These are phyloP conservation scores for Apogon hyalosoma DNA, from an alignment of 2,797 vertebrate species.

Conservation along the genomic window DNA sequence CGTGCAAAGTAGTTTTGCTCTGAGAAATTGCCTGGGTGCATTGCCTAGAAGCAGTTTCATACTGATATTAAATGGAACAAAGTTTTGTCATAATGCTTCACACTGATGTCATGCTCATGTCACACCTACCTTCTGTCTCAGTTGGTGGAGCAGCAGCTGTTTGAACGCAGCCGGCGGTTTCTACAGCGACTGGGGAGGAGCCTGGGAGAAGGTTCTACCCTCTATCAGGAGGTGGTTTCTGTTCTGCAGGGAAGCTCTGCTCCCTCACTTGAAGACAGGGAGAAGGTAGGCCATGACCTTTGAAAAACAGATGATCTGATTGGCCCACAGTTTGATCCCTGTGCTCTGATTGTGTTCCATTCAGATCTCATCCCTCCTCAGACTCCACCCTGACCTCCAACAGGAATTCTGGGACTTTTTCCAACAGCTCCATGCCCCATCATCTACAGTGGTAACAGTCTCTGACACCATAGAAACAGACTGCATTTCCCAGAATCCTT, in stretches of 20 bases:
- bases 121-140: conserved; percentile 42
- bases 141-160: conserved; percentile 93
- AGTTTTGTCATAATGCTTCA: too few species aligned
- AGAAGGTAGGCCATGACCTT: conserved; percentile 77
- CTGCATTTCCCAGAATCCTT: conserved; percentile 18
- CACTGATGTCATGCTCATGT: background rate
- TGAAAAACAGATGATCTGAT: background rate
- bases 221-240: conserved; percentile 91
- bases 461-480: background rate
- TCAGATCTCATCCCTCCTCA: conserved; percentile 87
- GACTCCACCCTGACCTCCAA: conserved; percentile 86
- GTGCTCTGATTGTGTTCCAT: background rate
- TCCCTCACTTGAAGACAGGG: conserved; percentile 83
- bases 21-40: too few species aligned
- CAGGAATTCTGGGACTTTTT: conserved; percentile 90
- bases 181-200: conserved; percentile 88
- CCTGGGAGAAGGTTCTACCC: conserved; percentile 89
- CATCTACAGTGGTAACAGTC: conserved; percentile 65
- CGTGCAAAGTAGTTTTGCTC: too few species aligned
- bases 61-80: too few species aligned
- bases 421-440: conserved; percentile 82
- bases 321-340: background rate
- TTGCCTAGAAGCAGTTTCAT: too few species aligned
- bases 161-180: conserved; percentile 91
- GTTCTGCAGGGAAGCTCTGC: conserved; percentile 88